Evolutionary conservation across 1,140 invertebrate genomes (phyloP).

Genomic region (Neodiprion lecontei): DNA sequence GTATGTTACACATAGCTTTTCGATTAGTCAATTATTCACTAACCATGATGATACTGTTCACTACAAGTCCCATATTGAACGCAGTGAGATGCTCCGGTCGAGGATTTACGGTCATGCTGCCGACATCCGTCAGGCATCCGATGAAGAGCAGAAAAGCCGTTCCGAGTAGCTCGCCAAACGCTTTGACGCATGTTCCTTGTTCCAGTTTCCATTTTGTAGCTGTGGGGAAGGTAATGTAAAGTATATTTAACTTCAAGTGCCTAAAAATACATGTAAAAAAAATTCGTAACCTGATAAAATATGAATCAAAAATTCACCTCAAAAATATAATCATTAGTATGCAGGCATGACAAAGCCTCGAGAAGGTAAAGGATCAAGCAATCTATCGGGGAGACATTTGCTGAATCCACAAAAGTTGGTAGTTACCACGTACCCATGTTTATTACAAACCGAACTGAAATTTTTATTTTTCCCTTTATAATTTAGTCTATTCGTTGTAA

Average conservation of each 20-base stretch:
- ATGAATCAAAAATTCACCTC: not conserved
- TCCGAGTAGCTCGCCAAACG: constrained; percentile 72
- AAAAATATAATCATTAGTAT: not conserved
- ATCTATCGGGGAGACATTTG: too few relatives aligned
- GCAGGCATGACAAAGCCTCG: too few relatives aligned
- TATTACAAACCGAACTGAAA: not conserved
- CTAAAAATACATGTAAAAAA: not conserved
- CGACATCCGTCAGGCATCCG: constrained; percentile 75
- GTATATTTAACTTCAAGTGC: not conserved
- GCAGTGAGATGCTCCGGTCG: constrained; percentile 66
- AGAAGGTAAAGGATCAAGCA: too few relatives aligned
- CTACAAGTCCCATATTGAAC: constrained; percentile 74
- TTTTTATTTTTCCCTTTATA: not conserved
- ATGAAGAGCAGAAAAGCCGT: constrained; percentile 77
- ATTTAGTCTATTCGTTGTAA: not conserved
- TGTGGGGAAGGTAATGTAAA: constrained; percentile 1
- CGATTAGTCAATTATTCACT: constrained; percentile 24
- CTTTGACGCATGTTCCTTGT: constrained; percentile 44
- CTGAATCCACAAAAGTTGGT: not conserved
- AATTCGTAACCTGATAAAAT: not conserved
- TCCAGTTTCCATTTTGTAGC: constrained; percentile 41
- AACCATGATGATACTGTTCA: constrained; percentile 73
- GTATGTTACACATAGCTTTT: not conserved
- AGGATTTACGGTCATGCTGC: constrained; percentile 37
- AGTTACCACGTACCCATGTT: not conserved